Evolutionary conservation across 2,797 vertebrate genomes (phyloP).

Genomic region (Sorex maritimensis): DNA sequence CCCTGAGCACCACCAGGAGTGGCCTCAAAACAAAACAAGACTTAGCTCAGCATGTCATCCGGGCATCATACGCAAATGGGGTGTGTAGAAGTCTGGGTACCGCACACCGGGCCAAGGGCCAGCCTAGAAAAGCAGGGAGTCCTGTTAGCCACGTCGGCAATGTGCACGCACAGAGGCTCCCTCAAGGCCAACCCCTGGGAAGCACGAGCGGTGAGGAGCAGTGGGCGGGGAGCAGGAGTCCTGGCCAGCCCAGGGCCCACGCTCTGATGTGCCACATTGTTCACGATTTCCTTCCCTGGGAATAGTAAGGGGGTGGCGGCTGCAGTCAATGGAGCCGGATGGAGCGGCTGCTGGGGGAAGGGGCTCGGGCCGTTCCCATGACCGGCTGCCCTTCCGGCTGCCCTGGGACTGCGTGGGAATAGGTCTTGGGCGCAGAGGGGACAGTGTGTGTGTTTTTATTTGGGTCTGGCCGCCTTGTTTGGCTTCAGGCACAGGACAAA

Average conservation of each 20-base stretch:
- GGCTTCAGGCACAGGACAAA: conserved; percentile 55
- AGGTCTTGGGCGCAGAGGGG: conserved; percentile 51
- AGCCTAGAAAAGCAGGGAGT: neutral
- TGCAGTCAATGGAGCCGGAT: conserved; percentile 65
- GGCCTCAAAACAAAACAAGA: no score
- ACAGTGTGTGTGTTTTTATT: conserved; percentile 35
- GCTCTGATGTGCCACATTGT: conserved; percentile 84
- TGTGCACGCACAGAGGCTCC: neutral
- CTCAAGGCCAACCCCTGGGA: neutral
- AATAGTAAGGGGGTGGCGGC: neutral
- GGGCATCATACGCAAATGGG: neutral
- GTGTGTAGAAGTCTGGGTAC: neutral
- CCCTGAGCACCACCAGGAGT: no score
- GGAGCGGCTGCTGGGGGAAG: conserved; percentile 53
- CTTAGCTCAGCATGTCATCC: neutral
- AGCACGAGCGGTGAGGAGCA: neutral
- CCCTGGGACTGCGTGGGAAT: conserved; percentile 77
- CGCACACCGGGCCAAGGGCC: neutral
- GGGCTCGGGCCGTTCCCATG: conserved; percentile 65
- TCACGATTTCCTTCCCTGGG: conserved; percentile 81
- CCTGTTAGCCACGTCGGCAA: neutral
- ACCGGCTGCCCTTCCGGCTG: conserved; percentile 80
- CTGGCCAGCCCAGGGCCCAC: conserved; percentile 33
- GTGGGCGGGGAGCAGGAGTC: neutral
- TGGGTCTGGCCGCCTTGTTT: conserved; percentile 52